phyloP scores from a whole-genome alignment of 2,113 vertebrate species.

The Dipodomys merriami region DNA sequence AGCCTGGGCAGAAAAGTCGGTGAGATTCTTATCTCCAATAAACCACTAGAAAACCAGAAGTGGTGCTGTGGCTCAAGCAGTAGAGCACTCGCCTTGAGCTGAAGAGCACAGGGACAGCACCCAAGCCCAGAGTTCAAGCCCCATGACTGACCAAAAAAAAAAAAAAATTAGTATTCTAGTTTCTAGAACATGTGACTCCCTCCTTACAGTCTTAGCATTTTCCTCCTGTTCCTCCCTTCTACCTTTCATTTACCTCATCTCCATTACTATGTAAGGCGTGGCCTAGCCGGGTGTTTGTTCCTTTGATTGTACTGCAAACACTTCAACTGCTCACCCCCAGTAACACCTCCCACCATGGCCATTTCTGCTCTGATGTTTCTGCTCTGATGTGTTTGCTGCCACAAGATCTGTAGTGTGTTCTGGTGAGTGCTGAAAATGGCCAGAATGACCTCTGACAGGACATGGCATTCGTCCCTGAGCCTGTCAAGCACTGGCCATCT shows the following conservation, averaged over 20 bases:
- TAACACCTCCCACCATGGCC: not conserved
- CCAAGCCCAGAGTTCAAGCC: too few relatives aligned
- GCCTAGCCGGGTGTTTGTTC: not conserved
- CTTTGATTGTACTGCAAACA: not conserved
- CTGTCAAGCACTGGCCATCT: not conserved
- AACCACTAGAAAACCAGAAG: too few relatives aligned
- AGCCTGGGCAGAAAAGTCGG: too few relatives aligned
- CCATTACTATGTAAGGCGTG: rapidly evolving
- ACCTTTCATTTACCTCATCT: too few relatives aligned
- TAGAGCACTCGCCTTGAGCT: too few relatives aligned
- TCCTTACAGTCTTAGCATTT: rapidly evolving
- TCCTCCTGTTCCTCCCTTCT: too few relatives aligned
- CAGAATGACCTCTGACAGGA: not conserved
- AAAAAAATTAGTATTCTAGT: too few relatives aligned
- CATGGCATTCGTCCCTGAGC: not conserved
- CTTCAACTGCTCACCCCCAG: not conserved
- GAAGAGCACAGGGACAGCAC: too few relatives aligned
- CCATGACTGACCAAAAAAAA: too few relatives aligned
- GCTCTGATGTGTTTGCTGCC: conserved; percentile 51
- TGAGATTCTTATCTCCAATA: too few relatives aligned
- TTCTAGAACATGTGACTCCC: too few relatives aligned
- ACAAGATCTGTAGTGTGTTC: not conserved
- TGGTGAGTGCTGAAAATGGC: not conserved
- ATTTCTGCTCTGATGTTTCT: conserved; percentile 55
- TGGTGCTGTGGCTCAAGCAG: too few relatives aligned